These are phyloP conservation scores for Syngnathus typhle DNA, from an alignment of 2,113 vertebrate genomes.

Conservation along the genomic window DNA sequence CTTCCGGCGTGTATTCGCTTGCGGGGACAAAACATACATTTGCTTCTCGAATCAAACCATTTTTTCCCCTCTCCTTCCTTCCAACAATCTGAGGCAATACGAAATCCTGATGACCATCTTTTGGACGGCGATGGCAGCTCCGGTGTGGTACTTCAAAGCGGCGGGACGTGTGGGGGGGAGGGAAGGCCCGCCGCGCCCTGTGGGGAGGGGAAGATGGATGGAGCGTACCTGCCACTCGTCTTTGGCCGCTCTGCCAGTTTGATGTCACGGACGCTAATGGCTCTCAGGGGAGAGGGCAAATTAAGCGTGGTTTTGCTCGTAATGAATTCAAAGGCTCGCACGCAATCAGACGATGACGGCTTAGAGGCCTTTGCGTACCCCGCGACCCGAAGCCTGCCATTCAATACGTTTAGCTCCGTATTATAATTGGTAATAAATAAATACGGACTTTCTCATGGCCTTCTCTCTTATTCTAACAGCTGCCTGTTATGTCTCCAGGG, in stretches of 20 bases:
- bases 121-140: neutral
- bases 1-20: slow-evolving; percentile 14
- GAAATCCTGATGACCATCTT: slow-evolving; percentile 18
- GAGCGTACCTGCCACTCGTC: slow-evolving; percentile 73
- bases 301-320: slow-evolving; percentile 85
- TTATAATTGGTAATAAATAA: slow-evolving; percentile 35
- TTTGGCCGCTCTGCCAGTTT: slow-evolving; percentile 77
- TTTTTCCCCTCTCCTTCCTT: neutral
- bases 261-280: slow-evolving; percentile 85
- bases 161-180: slow-evolving; percentile 15
- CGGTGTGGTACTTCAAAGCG: slow-evolving; percentile 33
- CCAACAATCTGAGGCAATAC: neutral
- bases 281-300: slow-evolving; percentile 82
- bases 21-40: slow-evolving; percentile 30
- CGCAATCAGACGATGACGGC: slow-evolving; percentile 37
- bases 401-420: slow-evolving; percentile 13
- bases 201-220: slow-evolving; percentile 48
- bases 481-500: slow-evolving; percentile 6
- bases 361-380: slow-evolving; percentile 19
- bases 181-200: slow-evolving; percentile 21
- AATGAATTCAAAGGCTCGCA: slow-evolving; percentile 85
- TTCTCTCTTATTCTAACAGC: slow-evolving; percentile 18
- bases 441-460: slow-evolving; percentile 16
- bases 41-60: slow-evolving; percentile 23
- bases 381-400: neutral